These are phyloP conservation scores for Metellina segmentata DNA, from an alignment of 2,888 invertebrate species.

Conservation along the genomic window DNA sequence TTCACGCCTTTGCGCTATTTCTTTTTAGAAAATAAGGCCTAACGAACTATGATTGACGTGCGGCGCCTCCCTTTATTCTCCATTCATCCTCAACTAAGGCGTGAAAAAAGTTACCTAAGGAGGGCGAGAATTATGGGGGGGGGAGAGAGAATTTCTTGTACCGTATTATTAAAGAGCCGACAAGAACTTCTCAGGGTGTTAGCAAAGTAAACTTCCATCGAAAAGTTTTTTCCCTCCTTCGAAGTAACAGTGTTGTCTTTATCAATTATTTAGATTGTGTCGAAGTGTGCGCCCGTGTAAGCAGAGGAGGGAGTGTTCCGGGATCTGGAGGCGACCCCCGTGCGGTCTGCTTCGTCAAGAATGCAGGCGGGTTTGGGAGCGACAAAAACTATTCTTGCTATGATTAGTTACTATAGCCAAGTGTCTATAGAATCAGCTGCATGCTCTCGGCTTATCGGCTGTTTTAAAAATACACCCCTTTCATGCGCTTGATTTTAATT, in stretches of 20 bases:
- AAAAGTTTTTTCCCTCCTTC: constrained; percentile 32
- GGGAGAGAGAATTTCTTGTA: constrained; percentile 58
- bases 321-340: too few species aligned
- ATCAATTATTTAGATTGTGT: constrained; percentile 76
- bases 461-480: too few species aligned
- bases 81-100: constrained; percentile 16
- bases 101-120: constrained; percentile 8
- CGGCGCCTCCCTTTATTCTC: constrained; percentile 44
- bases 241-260: constrained; percentile 71
- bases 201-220: constrained; percentile 63
- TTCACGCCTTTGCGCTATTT: constrained; percentile 12
- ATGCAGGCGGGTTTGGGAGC: too few species aligned
- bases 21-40: constrained; percentile 71
- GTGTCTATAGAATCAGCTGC: too few species aligned
- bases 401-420: too few species aligned
- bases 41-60: constrained; percentile 75
- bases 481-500: too few species aligned
- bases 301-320: too few species aligned
- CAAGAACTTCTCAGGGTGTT: constrained; percentile 36
- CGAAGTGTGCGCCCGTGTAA: not conserved
- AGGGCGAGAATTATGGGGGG: constrained; percentile 31
- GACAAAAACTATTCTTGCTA: too few species aligned
- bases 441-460: too few species aligned
- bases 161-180: constrained; percentile 65
- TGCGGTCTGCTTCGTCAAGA: too few species aligned